phyloP scores from a whole-genome alignment of 2,797 vertebrate species.

The Dendrocincla fuliginosa region DNA sequence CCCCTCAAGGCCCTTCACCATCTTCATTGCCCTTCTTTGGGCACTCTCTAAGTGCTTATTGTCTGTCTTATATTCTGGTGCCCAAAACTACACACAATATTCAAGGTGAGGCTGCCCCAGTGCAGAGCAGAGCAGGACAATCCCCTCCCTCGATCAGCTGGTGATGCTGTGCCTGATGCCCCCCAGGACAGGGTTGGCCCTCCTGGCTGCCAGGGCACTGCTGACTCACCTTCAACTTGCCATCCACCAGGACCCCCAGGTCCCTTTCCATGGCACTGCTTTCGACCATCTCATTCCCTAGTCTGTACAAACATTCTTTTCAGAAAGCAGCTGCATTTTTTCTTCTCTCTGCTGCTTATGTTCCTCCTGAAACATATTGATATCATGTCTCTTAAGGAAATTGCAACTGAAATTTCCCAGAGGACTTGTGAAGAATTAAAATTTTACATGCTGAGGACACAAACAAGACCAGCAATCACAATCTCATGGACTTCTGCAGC shows the following conservation, averaged over 20 bases:
- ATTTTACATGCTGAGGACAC: rapidly evolving
- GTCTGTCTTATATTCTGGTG: background rate
- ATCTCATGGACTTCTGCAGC: background rate
- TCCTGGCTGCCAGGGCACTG: background rate
- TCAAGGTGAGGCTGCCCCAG: background rate
- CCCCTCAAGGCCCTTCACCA: background rate
- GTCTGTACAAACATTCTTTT: background rate
- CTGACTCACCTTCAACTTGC: background rate
- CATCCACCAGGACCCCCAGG: background rate
- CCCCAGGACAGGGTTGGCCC: too few relatives aligned
- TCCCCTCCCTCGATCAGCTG: background rate
- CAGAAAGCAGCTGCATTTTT: background rate
- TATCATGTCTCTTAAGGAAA: background rate
- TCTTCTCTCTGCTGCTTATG: background rate
- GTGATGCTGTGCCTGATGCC: too few relatives aligned
- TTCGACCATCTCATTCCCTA: background rate
- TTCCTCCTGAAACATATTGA: background rate
- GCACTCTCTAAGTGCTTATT: too few relatives aligned
- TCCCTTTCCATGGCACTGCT: background rate
- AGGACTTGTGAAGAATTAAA: background rate
- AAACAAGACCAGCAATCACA: background rate
- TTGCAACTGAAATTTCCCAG: background rate
- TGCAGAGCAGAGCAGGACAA: background rate
- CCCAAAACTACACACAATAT: background rate
- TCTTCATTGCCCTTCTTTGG: background rate